Evolutionary conservation across 2,113 vertebrate genomes (phyloP).

Genomic region (Helogale parvula): DNA sequence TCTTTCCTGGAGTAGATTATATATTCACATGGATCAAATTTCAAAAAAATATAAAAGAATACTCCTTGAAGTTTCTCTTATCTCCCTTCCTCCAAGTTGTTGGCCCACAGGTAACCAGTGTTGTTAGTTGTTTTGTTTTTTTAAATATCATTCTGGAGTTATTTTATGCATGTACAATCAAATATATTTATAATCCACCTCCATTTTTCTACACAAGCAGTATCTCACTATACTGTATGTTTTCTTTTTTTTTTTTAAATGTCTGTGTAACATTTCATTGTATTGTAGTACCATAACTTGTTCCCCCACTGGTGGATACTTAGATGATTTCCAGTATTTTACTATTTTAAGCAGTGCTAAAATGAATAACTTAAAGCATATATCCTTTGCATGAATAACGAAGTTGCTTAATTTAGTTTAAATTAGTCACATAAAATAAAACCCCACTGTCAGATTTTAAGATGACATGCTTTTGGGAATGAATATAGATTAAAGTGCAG

Average conservation of each 20-base stretch:
- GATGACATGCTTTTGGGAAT: neutral
- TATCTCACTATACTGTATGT: neutral
- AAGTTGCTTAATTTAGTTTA: neutral
- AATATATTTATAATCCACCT: neutral
- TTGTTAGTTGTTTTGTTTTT: neutral
- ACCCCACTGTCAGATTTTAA: neutral
- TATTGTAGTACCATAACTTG: neutral
- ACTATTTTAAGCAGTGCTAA: neutral
- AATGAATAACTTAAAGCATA: neutral
- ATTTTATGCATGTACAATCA: neutral
- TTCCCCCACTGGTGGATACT: neutral
- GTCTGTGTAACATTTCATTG: neutral
- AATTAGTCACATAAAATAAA: neutral
- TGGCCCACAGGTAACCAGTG: neutral
- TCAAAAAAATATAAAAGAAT: neutral
- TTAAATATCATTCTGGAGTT: neutral
- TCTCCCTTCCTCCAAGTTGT: neutral
- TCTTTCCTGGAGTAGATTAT: neutral
- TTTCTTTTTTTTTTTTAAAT: neutral
- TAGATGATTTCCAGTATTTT: neutral
- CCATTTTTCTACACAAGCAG: neutral
- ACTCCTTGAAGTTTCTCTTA: neutral
- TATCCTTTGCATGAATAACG: neutral
- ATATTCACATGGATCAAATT: neutral
- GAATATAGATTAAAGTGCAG: neutral